A percentile compares a stretch with the other conserved stretches of the same genome.
Evolutionary conservation across 2,888 invertebrate species (phyloP).

Genomic region (Metalampra italica): DNA sequence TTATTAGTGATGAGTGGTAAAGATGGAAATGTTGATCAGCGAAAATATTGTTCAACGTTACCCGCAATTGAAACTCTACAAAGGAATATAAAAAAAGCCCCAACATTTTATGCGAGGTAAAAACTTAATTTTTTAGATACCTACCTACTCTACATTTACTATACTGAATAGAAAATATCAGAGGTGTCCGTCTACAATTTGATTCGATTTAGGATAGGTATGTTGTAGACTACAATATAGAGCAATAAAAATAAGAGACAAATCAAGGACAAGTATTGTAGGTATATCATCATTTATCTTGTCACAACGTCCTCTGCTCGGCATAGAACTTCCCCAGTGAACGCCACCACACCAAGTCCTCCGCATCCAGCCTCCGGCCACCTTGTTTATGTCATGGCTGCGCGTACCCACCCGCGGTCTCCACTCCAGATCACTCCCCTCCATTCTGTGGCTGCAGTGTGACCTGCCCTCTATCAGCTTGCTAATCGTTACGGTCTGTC

Average conservation of each 20-base stretch:
- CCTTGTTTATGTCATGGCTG: too few relatives aligned
- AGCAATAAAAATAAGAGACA: not conserved
- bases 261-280: not conserved
- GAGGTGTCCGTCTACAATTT: not conserved
- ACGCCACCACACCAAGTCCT: too few relatives aligned
- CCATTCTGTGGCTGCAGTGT: too few relatives aligned
- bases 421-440: too few relatives aligned
- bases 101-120: constrained; percentile 48
- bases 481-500: too few relatives aligned
- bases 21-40: not conserved
- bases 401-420: too few relatives aligned
- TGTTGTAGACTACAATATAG: not conserved
- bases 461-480: too few relatives aligned
- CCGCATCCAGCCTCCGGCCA: too few relatives aligned
- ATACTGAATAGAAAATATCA: too few relatives aligned
- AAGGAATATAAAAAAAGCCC: constrained; percentile 53
- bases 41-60: constrained; percentile 24
- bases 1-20: not conserved
- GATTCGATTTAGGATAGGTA: not conserved
- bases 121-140: too few relatives aligned
- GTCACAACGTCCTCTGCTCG: not conserved
- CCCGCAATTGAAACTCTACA: constrained; percentile 64
- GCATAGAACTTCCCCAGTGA: too few relatives aligned
- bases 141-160: not conserved
- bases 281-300: not conserved